Evolutionary conservation across 2,797 vertebrate genomes (phyloP), one percentile per base, ranked within the genome.

Genomic region (Cheirogaleus major): DNA sequence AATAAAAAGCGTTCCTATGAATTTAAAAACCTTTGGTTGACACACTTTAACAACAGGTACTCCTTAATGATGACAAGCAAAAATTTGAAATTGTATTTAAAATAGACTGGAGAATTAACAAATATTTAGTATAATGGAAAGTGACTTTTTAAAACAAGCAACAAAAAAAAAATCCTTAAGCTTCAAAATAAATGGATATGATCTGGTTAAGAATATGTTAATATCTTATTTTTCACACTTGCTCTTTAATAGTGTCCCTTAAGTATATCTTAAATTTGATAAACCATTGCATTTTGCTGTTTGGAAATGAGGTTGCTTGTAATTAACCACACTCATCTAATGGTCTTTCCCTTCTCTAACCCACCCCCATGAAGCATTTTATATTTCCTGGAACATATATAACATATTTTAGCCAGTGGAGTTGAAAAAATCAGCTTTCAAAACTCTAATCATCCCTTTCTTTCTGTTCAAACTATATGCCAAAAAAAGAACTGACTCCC

Each of bases 161-260:
- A 52, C 61, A 48, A 14, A 52, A 52, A 48, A 48, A 70, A 72
- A 84, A 48, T 55, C 43, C 59, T 73, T 79, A 92, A 82, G 59
- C 55, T 61, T 92, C 89, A 89, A 72, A 86, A 86, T 87, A 65
- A 96, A 73, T 75, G 27, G 32, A 48, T 89, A 70, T n/a, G 30
- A 83, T 75, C 57, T 90, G 76, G 45, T 38, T 94, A 87, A 96
- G 52, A 84, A 90, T 32, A 91, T 84, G 9, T 55, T 55, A 55
- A 55, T 55, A 86, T 27, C 75, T 83, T 79, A 86, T 27, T 84
- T 67, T 93, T 91, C 18, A 95, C 25, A 79, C 61, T 72, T 92
- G 61, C 2, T 93, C 45, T 87, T 63, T 69, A 76, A 73, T 41
- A 80, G 32, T 61, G 23, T 81, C 91, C 52, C 69, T 70, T 52